These are phyloP conservation scores for Steinernema feltiae DNA, from an alignment of 1,140 invertebrate genomes.

Conservation along the genomic window DNA sequence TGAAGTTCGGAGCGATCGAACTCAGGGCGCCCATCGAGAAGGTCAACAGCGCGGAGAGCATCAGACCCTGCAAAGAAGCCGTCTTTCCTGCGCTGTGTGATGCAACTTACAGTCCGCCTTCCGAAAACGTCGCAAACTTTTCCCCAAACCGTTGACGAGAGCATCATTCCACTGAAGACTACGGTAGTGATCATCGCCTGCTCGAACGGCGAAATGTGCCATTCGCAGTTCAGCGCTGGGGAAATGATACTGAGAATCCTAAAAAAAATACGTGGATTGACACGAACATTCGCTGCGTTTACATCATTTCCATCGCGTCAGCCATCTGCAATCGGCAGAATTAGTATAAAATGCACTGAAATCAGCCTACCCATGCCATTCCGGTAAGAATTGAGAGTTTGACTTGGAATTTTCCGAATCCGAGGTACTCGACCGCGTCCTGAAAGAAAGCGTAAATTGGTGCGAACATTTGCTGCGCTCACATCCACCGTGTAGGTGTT, in stretches of 20 bases:
- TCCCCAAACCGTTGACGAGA: constrained; percentile 89
- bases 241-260: constrained; percentile 84
- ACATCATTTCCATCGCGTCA: constrained; percentile 98
- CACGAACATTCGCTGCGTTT: too few relatives aligned
- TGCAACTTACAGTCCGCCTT: constrained; percentile 69
- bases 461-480: constrained; percentile 59
- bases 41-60: constrained; percentile 76
- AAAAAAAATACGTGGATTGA: too few relatives aligned
- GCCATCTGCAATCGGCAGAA: constrained; percentile 76
- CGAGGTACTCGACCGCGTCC: constrained; percentile 65
- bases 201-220: constrained; percentile 75
- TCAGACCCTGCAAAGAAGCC: constrained; percentile 68
- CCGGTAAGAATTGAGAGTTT: constrained; percentile 65
- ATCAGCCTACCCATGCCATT: constrained; percentile 60
- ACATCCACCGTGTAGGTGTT: constrained; percentile 80
- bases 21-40: constrained; percentile 86
- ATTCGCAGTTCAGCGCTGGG: constrained; percentile 84
- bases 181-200: constrained; percentile 73
- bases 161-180: constrained; percentile 92
- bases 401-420: constrained; percentile 91
- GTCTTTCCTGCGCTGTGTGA: too few relatives aligned
- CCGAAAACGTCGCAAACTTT: constrained; percentile 89
- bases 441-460: too few relatives aligned
- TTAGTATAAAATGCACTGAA: not conserved
- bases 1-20: constrained; percentile 80